These are phyloP conservation scores for Drosophila flavopinicola DNA, from an alignment of 2,888 invertebrate genomes.

Conservation along the genomic window DNA sequence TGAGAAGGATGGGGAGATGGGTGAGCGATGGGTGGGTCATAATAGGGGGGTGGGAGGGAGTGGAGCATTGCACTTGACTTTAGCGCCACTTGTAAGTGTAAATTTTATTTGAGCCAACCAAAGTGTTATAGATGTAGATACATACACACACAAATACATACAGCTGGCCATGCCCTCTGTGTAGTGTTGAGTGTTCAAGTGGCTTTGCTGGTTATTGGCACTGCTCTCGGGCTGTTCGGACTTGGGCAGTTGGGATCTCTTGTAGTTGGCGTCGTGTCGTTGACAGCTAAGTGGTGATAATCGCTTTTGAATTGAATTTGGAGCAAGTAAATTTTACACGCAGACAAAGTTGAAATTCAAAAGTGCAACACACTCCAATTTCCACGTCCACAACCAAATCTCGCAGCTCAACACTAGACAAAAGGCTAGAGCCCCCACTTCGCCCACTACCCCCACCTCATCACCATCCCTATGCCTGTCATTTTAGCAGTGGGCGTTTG, in stretches of 20 bases:
- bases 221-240: slow-evolving; percentile 24
- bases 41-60: background rate
- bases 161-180: slow-evolving; percentile 38
- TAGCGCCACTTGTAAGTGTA: slow-evolving; percentile 79
- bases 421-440: slow-evolving; percentile 22
- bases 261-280: slow-evolving; percentile 68
- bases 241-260: slow-evolving; percentile 35
- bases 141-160: slow-evolving; percentile 6
- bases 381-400: slow-evolving; percentile 2
- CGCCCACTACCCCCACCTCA: background rate
- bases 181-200: slow-evolving; percentile 67
- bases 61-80: slow-evolving; percentile 67
- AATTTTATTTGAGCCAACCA: slow-evolving; percentile 68
- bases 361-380: slow-evolving; percentile 64
- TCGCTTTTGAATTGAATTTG: slow-evolving; percentile 79
- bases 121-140: slow-evolving; percentile 59
- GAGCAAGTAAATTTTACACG: slow-evolving; percentile 66
- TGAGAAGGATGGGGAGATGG: background rate
- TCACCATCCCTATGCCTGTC: background rate
- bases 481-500: slow-evolving; percentile 18
- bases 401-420: slow-evolving; percentile 48
- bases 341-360: slow-evolving; percentile 72
- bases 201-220: slow-evolving; percentile 59
- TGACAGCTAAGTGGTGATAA: slow-evolving; percentile 80
- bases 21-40: background rate